Evolutionary conservation across 1,140 invertebrate genomes (phyloP), one percentile per base, ranked within the genome.

Genomic region (Ceratina australensis): DNA sequence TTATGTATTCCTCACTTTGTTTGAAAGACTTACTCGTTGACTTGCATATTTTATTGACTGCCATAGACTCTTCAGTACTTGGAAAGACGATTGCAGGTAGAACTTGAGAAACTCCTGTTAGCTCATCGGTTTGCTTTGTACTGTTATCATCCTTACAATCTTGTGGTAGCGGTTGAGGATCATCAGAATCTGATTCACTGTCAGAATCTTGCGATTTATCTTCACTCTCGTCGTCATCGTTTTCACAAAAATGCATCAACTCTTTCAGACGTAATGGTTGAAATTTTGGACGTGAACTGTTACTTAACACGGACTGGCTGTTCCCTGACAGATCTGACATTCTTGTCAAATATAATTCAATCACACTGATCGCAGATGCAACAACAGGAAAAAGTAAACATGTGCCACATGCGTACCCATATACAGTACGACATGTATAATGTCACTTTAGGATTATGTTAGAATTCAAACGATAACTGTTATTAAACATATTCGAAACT

Each of bases 251-350:
- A 65, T 86, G 54, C n/a, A 89, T 33, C 4, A 89, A 74, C 0
- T 78, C 85, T 54, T 88, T 89, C 4, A 91, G 80, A 10, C 86
- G 76, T 8, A 89, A 75, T 16, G 90, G 90, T 61, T 89, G 83
- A 63, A 85, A 83, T 61, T 87, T 90, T 60, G 86, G 82, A 18
- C 84, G 79, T n/a, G 76, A 75, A 26, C 72, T 61, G 56, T 47
- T 76, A 50, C 57, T 78, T 1, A 84, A 59, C 28, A 68, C 80
- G 5, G 73, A 80, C 24, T 64, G 83, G 16, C 82, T 73, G 13
- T 72, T 78, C 50, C 73, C 72, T 1, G 84, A 77, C 52, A 81
- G 59, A 76, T 88, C 83, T 60, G 85, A 85, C 81, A 88, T 86
- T 63, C 24, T 72, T 33, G 16, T 22, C 63, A 56, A 54, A 49